phyloP scores from a whole-genome alignment of 2,113 vertebrate genomes.

The Oreotrochilus melanogaster region DNA sequence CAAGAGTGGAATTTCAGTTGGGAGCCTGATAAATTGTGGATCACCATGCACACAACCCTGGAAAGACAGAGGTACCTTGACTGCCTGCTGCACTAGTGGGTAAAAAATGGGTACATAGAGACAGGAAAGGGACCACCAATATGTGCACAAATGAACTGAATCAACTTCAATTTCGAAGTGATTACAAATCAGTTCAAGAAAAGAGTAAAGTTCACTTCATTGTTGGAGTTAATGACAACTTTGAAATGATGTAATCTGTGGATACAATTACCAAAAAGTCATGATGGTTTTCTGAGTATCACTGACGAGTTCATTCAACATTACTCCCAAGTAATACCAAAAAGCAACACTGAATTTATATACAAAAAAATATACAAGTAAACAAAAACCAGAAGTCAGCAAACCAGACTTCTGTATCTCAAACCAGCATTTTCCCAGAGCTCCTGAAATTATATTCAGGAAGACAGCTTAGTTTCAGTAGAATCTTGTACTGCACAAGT shows the following conservation, averaged over 20 bases:
- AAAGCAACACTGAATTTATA: not conserved
- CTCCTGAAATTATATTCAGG: not conserved
- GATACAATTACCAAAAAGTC: not conserved
- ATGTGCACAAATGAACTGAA: not conserved
- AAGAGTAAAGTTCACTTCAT: not conserved
- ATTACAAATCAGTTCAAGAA: not conserved
- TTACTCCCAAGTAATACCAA: not conserved
- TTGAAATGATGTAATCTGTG: not conserved
- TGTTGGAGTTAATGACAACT: not conserved
- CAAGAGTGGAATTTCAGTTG: not conserved
- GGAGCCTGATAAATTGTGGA: not conserved
- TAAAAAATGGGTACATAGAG: not conserved
- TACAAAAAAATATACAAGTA: not conserved
- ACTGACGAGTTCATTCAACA: not conserved
- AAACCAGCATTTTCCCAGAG: not conserved
- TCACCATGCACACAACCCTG: accelerated
- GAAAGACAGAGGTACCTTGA: not conserved
- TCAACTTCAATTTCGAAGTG: not conserved
- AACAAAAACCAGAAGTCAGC: not conserved
- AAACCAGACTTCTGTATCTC: not conserved
- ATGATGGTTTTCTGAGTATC: not conserved
- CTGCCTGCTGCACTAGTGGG: not conserved
- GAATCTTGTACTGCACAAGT: not conserved
- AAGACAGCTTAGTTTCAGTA: not conserved
- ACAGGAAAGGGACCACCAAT: not conserved